Evolutionary conservation across 2,888 invertebrate genomes (phyloP).

Genomic region (Keiferia lycopersicella): DNA sequence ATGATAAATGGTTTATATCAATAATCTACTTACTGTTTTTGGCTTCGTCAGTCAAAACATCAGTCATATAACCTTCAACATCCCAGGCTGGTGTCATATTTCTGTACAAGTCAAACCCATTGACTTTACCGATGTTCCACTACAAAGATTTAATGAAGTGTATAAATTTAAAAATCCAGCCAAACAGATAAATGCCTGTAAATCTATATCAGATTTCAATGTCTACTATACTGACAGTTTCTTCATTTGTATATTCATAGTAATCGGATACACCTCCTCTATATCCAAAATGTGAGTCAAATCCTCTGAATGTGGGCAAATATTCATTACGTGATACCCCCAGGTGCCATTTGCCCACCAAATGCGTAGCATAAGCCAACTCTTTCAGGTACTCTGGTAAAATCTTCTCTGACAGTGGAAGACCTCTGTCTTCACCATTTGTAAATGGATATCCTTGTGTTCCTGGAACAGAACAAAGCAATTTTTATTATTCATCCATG

Average conservation of each 20-base stretch:
- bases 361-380: slow-evolving; percentile 87
- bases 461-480: too few species aligned
- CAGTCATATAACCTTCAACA: slow-evolving; percentile 85
- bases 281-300: slow-evolving; percentile 92
- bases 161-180: not conserved
- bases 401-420: slow-evolving; percentile 73
- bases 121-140: slow-evolving; percentile 52
- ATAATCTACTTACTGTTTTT: slow-evolving; percentile 62
- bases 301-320: slow-evolving; percentile 88
- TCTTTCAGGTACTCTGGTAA: slow-evolving; percentile 83
- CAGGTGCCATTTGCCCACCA: slow-evolving; percentile 91
- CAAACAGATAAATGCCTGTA: not conserved
- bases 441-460: too few species aligned
- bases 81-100: slow-evolving; percentile 78
- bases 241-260: slow-evolving; percentile 81
- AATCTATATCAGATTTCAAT: not conserved
- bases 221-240: too few species aligned
- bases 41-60: slow-evolving; percentile 85
- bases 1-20: too few species aligned
- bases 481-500: too few species aligned
- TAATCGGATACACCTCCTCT: slow-evolving; percentile 92
- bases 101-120: slow-evolving; percentile 77
- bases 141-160: slow-evolving; percentile 36
- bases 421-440: slow-evolving; percentile 51
- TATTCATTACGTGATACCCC: slow-evolving; percentile 78